phyloP scores from a whole-genome alignment of 2,113 vertebrate species.

The Lophochroa leadbeateri region DNA sequence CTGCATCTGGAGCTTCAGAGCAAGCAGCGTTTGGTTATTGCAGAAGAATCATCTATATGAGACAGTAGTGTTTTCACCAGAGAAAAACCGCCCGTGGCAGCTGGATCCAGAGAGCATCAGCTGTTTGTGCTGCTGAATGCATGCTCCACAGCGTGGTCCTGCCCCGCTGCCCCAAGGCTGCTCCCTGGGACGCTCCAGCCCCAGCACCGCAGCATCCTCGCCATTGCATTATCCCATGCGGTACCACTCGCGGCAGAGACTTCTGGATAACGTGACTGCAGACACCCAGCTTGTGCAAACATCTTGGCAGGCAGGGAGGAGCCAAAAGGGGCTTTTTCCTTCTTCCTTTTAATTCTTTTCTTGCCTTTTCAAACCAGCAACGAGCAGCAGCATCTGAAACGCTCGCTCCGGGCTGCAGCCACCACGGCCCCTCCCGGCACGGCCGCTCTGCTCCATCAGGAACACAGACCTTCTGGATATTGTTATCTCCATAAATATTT shows the following conservation, averaged over 20 bases:
- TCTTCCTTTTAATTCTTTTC: background rate
- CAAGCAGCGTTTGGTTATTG: background rate
- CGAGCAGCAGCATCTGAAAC: background rate
- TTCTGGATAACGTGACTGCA: background rate
- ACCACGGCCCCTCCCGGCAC: rapidly evolving
- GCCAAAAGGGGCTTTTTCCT: background rate
- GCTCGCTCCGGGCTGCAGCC: background rate
- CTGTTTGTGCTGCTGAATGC: background rate
- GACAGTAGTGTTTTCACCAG: background rate
- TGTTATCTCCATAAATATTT: constrained; percentile 41
- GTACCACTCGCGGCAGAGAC: background rate
- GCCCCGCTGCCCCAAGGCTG: rapidly evolving
- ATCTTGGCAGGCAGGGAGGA: background rate
- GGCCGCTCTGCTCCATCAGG: background rate
- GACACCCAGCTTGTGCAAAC: background rate
- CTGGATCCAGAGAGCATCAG: rapidly evolving
- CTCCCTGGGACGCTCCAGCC: background rate
- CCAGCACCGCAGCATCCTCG: rapidly evolving
- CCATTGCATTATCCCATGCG: background rate
- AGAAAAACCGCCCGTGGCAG: background rate
- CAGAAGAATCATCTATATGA: background rate
- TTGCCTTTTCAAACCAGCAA: background rate
- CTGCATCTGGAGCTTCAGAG: background rate
- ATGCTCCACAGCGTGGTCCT: rapidly evolving
- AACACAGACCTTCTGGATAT: background rate